Conservation (phyloP, 2,888 invertebrate species). For the Drosophila hamatofila region DNA sequence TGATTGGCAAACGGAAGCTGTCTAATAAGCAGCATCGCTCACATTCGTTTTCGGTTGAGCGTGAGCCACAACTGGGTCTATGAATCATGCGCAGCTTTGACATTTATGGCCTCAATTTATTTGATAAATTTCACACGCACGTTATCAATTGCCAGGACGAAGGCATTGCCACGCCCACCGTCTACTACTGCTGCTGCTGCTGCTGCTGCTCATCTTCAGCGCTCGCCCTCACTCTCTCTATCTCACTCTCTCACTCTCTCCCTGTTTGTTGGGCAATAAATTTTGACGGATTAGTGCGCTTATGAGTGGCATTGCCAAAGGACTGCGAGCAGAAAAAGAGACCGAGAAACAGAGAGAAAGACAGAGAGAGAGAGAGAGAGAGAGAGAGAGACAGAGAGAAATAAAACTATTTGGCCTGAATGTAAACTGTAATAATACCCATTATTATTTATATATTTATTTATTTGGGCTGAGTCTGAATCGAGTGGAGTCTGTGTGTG, state of each 20-base stretch:
- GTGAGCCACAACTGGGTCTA: constrained; percentile 31
- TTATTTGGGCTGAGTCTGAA: constrained; percentile 19
- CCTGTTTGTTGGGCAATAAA: constrained; percentile 62
- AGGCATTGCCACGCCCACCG: not conserved
- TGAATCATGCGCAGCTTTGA: constrained; percentile 79
- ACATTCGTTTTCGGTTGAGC: not conserved
- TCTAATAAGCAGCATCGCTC: constrained; percentile 60
- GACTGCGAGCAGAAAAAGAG: constrained; percentile 28
- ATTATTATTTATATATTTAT: constrained; percentile 81
- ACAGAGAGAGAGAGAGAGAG: not conserved
- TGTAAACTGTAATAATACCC: constrained; percentile 77
- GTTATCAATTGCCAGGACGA: constrained; percentile 76
- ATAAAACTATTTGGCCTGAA: constrained; percentile 68
- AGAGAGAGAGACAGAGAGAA: not conserved
- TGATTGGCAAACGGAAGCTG: constrained; percentile 62
- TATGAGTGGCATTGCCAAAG: constrained; percentile 70
- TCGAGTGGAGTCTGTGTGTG: not conserved
- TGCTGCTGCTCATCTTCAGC: constrained; percentile 4
- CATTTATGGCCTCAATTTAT: constrained; percentile 82
- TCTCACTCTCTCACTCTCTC: constrained; percentile 6
- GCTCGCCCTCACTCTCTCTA: constrained; percentile 1
- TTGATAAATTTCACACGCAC: constrained; percentile 82
- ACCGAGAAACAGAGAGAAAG: no score
- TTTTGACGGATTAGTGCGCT: constrained; percentile 79
- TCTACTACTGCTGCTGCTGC: not conserved